phyloP scores from a whole-genome alignment of 1,140 invertebrate species.

The Mya arenaria region DNA sequence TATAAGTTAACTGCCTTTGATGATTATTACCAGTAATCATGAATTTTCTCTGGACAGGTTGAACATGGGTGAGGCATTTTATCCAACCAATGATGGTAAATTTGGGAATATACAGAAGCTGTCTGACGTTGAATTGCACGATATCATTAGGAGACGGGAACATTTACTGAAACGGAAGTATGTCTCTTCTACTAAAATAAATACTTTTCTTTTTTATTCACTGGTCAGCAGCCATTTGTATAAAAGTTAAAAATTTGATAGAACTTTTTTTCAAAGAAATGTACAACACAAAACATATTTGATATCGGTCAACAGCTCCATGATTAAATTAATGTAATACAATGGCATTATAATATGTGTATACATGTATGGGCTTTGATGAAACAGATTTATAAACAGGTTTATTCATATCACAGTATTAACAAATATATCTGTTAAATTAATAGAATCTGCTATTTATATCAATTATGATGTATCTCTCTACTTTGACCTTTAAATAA shows the following conservation, averaged over 20 bases:
- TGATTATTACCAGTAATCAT: too few species aligned
- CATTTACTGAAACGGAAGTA: constrained; percentile 30
- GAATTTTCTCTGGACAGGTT: too few species aligned
- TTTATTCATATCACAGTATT: too few species aligned
- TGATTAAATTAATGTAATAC: not conserved
- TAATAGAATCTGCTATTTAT: too few species aligned
- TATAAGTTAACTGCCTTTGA: too few species aligned
- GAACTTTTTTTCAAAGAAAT: not conserved
- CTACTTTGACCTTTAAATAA: too few species aligned
- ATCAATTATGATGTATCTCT: too few species aligned
- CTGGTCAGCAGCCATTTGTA: too few species aligned
- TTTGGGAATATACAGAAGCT: constrained; percentile 41
- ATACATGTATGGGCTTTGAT: too few species aligned
- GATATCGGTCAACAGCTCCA: not conserved
- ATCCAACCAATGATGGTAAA: constrained; percentile 44
- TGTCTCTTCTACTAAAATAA: too few species aligned
- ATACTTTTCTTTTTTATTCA: not conserved
- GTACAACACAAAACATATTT: not conserved
- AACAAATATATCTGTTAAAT: too few species aligned
- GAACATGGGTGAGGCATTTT: constrained; percentile 37
- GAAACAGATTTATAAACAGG: too few species aligned
- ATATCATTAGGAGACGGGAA: constrained; percentile 24
- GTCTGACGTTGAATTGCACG: constrained; percentile 3
- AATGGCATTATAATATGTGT: not conserved
- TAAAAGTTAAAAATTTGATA: not conserved